Percentiles rank a stretch among this genome's conserved stretches.
These are phyloP conservation scores for Eupelmus urozonus DNA, from an alignment of 2,888 invertebrate genomes.

Conservation along the genomic window DNA sequence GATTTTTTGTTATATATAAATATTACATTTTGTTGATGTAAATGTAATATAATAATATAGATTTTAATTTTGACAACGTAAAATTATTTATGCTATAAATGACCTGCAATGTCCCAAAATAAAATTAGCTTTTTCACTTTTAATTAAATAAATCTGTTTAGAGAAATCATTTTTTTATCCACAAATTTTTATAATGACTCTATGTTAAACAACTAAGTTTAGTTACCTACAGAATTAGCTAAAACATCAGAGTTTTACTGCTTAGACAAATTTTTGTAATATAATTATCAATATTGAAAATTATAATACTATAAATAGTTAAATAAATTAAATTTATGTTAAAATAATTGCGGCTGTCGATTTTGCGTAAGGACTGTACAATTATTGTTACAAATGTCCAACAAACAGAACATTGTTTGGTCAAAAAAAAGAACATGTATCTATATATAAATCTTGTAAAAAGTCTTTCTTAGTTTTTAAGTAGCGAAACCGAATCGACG, in stretches of 20 bases:
- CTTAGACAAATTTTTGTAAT: neutral
- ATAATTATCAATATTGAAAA: neutral
- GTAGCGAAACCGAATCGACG: conserved; percentile 44
- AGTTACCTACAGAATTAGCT: too few relatives aligned
- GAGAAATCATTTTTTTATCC: neutral
- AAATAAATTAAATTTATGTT: conserved; percentile 11
- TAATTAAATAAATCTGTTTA: neutral
- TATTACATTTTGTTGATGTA: conserved; percentile 1
- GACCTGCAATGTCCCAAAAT: too few relatives aligned
- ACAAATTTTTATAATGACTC: neutral
- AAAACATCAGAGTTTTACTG: neutral
- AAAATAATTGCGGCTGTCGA: neutral
- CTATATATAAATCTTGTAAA: conserved; percentile 52
- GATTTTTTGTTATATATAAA: conserved; percentile 31
- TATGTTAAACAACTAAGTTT: too few relatives aligned
- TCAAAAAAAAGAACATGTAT: conserved; percentile 36
- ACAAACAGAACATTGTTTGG: conserved; percentile 1
- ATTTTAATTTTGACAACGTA: neutral
- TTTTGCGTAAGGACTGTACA: neutral
- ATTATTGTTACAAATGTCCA: conserved; percentile 41
- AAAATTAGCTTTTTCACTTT: neutral
- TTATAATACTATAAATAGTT: neutral
- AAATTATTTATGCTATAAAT: too few relatives aligned
- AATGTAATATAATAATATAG: neutral
- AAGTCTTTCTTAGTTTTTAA: conserved; percentile 49